Percentiles rank a stretch among this genome's conserved stretches.
phyloP scores from a whole-genome alignment of 2,888 invertebrate species.

The Tenodera sinensis region DNA sequence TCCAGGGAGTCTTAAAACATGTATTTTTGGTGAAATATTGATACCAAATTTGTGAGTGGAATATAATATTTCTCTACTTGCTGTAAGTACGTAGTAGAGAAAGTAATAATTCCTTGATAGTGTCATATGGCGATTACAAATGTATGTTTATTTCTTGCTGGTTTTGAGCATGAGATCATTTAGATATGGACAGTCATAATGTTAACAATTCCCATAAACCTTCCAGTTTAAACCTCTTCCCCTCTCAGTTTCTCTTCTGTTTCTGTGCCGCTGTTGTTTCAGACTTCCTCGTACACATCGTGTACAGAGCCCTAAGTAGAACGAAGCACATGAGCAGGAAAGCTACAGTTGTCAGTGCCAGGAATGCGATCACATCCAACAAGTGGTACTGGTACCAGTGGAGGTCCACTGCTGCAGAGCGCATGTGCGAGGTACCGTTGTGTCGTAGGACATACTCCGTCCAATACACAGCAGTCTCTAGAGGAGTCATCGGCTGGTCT shows the following conservation, averaged over 20 bases:
- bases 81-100: too few species aligned
- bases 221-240: background rate
- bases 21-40: too few species aligned
- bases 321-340: background rate
- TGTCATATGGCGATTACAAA: too few species aligned
- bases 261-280: background rate
- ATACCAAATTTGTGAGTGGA: too few species aligned
- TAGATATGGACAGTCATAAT: too few species aligned
- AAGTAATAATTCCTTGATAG: too few species aligned
- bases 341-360: background rate
- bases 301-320: background rate
- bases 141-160: too few species aligned
- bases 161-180: too few species aligned
- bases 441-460: slow-evolving; percentile 29
- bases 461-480: slow-evolving; percentile 35
- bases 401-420: slow-evolving; percentile 45
- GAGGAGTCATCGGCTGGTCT: slow-evolving; percentile 34
- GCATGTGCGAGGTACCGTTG: slow-evolving; percentile 28
- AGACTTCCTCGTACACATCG: background rate
- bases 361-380: slow-evolving; percentile 26
- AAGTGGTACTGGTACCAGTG: slow-evolving; percentile 9
- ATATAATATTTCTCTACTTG: too few species aligned
- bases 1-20: too few species aligned
- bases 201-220: too few species aligned
- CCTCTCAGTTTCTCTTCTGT: background rate